Evolutionary conservation across 2,888 invertebrate genomes (phyloP).

Genomic region (Entomobrya proxima): DNA sequence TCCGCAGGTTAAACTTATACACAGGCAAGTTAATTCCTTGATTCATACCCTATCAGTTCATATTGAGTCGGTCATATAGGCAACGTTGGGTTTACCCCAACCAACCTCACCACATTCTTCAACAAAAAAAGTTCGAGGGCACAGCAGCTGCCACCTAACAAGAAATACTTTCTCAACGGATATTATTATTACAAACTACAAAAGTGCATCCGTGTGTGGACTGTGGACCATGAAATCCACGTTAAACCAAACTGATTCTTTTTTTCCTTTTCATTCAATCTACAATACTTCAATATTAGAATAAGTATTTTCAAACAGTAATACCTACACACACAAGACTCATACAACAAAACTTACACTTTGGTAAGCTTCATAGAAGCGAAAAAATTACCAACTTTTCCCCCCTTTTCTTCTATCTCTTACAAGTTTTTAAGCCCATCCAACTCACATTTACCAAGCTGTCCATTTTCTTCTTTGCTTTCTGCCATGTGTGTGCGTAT

Average conservation of each 20-base stretch:
- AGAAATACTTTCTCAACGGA: not conserved
- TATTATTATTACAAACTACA: not conserved
- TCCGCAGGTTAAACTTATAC: too few species aligned
- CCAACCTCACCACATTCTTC: too few species aligned
- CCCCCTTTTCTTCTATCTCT: not conserved
- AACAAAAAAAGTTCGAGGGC: not conserved
- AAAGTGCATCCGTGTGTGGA: not conserved
- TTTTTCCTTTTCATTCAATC: constrained; percentile 10
- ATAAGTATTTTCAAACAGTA: not conserved
- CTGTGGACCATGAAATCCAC: not conserved
- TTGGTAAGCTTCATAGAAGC: not conserved
- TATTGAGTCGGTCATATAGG: too few species aligned
- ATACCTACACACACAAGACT: not conserved
- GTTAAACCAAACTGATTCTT: not conserved
- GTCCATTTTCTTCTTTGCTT: not conserved
- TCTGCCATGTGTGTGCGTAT: not conserved
- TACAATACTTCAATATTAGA: not conserved
- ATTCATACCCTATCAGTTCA: too few species aligned
- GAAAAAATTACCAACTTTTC: not conserved
- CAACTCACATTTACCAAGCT: not conserved
- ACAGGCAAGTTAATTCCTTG: too few species aligned
- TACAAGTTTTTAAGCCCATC: not conserved
- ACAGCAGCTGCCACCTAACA: not conserved
- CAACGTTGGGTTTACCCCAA: too few species aligned
- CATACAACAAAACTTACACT: constrained; percentile 1